Evolutionary conservation across 2,797 vertebrate species (phyloP).

Genomic region (Amazona ochrocephala): DNA sequence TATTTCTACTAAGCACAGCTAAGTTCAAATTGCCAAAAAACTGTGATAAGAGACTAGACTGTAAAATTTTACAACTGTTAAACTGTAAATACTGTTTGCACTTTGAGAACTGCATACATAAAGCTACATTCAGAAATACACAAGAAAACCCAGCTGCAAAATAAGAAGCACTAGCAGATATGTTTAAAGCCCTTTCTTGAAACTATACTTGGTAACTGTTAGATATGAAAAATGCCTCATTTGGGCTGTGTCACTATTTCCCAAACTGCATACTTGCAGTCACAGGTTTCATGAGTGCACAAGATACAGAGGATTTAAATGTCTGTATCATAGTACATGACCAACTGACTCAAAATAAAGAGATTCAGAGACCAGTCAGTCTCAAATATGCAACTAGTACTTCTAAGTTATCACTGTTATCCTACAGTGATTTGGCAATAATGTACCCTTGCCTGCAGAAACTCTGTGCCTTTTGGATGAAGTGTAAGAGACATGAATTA

Average conservation of each 20-base stretch:
- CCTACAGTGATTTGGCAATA: neutral
- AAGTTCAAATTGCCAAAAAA: neutral
- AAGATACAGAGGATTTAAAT: neutral
- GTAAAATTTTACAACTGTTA: neutral
- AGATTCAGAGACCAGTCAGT: neutral
- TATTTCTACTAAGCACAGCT: neutral
- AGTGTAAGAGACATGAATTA: neutral
- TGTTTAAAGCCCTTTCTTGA: neutral
- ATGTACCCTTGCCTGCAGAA: neutral
- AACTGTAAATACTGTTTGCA: neutral
- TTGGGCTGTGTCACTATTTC: neutral
- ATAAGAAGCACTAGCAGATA: neutral
- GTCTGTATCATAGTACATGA: neutral
- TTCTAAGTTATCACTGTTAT: neutral
- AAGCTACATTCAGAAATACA: neutral
- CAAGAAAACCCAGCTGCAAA: neutral
- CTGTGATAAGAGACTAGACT: neutral
- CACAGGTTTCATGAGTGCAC: neutral
- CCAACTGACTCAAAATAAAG: neutral
- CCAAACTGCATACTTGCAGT: accelerated
- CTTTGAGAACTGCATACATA: neutral
- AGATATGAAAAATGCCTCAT: neutral
- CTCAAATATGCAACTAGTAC: neutral
- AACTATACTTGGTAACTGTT: neutral
- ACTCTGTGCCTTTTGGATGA: neutral